Base-by-base conservation (phyloP, 2,888 invertebrate species). In the Odontomyia ornata region DNA sequence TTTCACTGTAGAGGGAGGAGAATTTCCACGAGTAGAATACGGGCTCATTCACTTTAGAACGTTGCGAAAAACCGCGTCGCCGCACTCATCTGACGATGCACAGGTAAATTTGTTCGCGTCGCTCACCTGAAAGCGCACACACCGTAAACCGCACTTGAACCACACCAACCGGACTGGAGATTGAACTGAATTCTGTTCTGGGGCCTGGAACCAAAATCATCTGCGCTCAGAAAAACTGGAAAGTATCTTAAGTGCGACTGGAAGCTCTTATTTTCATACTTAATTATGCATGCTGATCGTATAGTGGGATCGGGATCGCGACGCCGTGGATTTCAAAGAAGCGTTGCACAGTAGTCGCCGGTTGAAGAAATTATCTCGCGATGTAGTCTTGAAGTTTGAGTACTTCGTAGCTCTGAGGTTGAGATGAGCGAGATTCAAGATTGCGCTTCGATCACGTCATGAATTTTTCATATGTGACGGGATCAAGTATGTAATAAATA, bases 101-200 rank as follows among this genome's bases (percentile, higher is more conserved):
- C 71, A 71, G 52, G 71, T 71, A 71, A 71, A 47, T 28, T 71
- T n/a, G 27, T 7, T 71, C 52, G 25, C 28, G 27, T 27, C 52
- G 25, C 71, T 67, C 71, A 52, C 71, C 71, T 25, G 71, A 9
- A 47, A 52, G 13, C n/a, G 36, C n/a, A 15, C 52, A 9, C 18
- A 28, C 27, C 28, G n/a, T 52, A 46, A 36, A 67, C 30, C 46
- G 21, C 27, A 67, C 43, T 36, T 43, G 67, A 46, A 46, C 43
- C 23, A 23, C 15, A 65, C 30, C 27, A 25, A 62, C 21, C 21
- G 21, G 23, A 25, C 23, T 23, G 52, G 1, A 52, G n/a, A 52
- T 52, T 52, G 11, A 13, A 30, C 64, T 65, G 64, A 30, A 30
- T 65, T n/a, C 25, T 23, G 25, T 15, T 18, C 64, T 30, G 3